Conservation (phyloP, 2,888 invertebrate species). For the Brachyopa scutellaris region DNA sequence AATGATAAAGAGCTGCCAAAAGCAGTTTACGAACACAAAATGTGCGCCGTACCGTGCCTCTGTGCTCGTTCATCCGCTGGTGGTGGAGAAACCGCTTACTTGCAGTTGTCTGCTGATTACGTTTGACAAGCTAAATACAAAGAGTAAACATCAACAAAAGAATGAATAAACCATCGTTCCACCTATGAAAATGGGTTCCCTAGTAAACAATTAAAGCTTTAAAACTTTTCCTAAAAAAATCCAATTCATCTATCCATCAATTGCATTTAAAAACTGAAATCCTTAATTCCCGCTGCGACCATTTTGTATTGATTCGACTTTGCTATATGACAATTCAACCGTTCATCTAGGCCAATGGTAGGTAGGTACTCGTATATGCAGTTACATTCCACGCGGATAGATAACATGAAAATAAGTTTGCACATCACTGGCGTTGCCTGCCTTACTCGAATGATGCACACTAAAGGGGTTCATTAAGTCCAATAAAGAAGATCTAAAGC, state of each 20-base stretch:
- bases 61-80: neutral
- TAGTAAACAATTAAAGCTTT: too few relatives aligned
- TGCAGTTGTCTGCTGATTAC: too few relatives aligned
- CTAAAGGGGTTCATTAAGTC: neutral
- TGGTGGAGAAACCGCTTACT: too few relatives aligned
- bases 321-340: neutral
- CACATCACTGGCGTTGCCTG: constrained; percentile 9
- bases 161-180: neutral
- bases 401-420: constrained; percentile 3
- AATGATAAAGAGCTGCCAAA: neutral
- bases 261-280: neutral
- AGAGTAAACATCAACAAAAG: neutral
- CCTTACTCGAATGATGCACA: neutral
- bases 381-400: neutral
- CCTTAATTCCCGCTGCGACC: neutral
- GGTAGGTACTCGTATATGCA: too few relatives aligned
- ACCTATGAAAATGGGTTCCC: neutral
- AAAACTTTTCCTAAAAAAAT: too few relatives aligned
- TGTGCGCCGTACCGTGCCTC: too few relatives aligned
- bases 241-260: too few relatives aligned
- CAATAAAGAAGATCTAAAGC: too few relatives aligned
- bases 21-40: neutral
- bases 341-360: neutral
- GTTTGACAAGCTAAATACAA: neutral
- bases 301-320: neutral